Conservation (phyloP, 2,113 vertebrate genomes). For the Nettapus auritus region DNA sequence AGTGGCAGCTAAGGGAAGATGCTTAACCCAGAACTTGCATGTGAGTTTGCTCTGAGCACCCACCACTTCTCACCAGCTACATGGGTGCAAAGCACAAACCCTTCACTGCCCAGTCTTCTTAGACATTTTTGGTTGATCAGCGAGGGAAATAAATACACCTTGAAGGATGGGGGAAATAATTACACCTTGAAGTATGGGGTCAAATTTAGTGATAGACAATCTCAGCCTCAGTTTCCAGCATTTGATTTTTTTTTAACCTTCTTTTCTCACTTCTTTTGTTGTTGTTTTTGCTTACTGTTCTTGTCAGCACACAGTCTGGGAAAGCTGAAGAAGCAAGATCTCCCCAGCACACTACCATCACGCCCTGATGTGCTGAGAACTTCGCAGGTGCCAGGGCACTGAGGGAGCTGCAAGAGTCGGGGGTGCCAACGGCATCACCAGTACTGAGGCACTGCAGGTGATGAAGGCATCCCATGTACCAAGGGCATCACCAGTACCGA, state of each 20-base stretch:
- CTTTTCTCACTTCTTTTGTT: background rate
- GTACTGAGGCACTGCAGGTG: background rate
- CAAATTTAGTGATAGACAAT: background rate
- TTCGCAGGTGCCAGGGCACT: too few relatives aligned
- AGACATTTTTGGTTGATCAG: background rate
- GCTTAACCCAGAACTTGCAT: background rate
- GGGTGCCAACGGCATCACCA: background rate
- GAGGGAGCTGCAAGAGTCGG: too few relatives aligned
- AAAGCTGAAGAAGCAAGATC: background rate
- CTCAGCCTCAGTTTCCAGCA: background rate
- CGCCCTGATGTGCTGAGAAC: background rate
- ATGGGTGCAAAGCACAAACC: background rate
- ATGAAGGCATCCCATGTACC: background rate
- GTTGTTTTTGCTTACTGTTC: background rate
- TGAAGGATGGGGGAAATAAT: background rate
- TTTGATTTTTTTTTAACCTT: background rate
- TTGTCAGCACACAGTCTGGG: background rate
- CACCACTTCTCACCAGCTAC: background rate
- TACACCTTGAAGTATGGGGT: background rate
- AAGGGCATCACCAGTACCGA: background rate
- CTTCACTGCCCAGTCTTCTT: background rate
- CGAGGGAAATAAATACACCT: background rate
- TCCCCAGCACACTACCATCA: fast-evolving
- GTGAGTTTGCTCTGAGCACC: background rate
- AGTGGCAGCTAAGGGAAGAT: background rate